Conservation (phyloP, 2,797 vertebrate species). For the Notolabrus celidotus region DNA sequence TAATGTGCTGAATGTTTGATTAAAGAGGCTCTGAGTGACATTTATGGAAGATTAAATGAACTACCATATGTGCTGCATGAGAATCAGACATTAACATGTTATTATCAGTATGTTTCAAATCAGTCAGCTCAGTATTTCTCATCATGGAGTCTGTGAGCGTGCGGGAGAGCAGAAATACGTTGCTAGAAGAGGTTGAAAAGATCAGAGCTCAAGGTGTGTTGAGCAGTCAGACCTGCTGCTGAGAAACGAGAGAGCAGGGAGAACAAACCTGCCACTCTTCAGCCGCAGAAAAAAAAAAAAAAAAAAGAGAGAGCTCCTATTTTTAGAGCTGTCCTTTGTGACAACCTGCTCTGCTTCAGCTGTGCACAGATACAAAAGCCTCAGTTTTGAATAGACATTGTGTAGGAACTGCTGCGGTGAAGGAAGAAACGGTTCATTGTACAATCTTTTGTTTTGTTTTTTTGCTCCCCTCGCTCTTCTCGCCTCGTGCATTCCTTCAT, state of each 20-base stretch:
- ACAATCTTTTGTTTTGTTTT: not conserved
- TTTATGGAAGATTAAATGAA: not conserved
- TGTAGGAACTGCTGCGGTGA: constrained; percentile 38
- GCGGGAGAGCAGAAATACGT: constrained; percentile 23
- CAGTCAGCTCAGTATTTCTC: constrained; percentile 12
- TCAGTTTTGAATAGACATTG: constrained; percentile 54
- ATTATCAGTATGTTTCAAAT: not conserved
- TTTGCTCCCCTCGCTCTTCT: not conserved
- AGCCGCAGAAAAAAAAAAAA: constrained; percentile 67
- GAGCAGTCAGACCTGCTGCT: constrained; percentile 50
- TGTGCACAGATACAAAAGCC: constrained; percentile 68
- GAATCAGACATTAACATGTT: not conserved
- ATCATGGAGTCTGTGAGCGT: constrained; percentile 8
- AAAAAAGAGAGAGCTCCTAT: constrained; percentile 71
- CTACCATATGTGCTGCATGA: not conserved
- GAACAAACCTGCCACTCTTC: constrained; percentile 79
- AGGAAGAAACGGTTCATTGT: constrained; percentile 34
- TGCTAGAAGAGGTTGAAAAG: constrained; percentile 39
- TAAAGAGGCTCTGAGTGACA: constrained; percentile 22
- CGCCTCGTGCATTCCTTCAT: constrained; percentile 20
- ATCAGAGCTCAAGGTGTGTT: constrained; percentile 58
- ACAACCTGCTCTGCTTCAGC: constrained; percentile 78
- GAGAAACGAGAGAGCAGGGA: constrained; percentile 54
- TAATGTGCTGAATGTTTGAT: constrained; percentile 33
- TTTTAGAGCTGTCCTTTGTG: constrained; percentile 85